Conservation (phyloP, 1,140 invertebrate species). For the Vollenhovia emeryi region DNA sequence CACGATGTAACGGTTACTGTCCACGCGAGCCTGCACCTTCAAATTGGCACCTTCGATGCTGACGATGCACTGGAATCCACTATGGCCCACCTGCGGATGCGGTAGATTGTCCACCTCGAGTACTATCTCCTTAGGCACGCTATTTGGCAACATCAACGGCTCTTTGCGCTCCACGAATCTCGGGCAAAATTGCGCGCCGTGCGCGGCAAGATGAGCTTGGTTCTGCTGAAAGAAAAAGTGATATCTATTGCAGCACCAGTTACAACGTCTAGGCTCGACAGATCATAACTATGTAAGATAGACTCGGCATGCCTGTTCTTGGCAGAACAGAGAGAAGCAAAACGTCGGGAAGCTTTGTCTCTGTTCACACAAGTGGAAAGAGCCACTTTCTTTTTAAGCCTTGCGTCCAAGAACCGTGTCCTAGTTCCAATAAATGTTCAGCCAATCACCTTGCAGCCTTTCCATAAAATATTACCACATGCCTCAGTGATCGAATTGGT, state of each 20-base stretch:
- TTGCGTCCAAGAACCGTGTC: too few relatives aligned
- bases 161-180: conserved; percentile 89
- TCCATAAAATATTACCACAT: too few relatives aligned
- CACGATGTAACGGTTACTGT: conserved; percentile 92
- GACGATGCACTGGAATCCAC: conserved; percentile 96
- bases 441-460: too few relatives aligned
- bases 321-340: too few relatives aligned
- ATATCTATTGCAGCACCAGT: neutral
- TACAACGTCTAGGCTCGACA: too few relatives aligned
- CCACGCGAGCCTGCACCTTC: conserved; percentile 93
- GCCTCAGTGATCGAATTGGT: too few relatives aligned
- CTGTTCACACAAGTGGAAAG: too few relatives aligned
- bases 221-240: conserved; percentile 85
- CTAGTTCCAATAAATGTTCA: too few relatives aligned
- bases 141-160: conserved; percentile 93
- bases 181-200: conserved; percentile 92
- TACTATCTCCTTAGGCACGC: conserved; percentile 94
- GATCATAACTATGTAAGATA: too few relatives aligned
- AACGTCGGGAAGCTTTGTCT: too few relatives aligned
- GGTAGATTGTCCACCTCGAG: conserved; percentile 96
- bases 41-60: conserved; percentile 96
- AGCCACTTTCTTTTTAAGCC: too few relatives aligned
- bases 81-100: conserved; percentile 93
- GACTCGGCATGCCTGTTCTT: too few relatives aligned
- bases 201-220: conserved; percentile 89